These are phyloP conservation scores for Eueides isabella DNA, from an alignment of 1,140 invertebrate species.

Conservation along the genomic window DNA sequence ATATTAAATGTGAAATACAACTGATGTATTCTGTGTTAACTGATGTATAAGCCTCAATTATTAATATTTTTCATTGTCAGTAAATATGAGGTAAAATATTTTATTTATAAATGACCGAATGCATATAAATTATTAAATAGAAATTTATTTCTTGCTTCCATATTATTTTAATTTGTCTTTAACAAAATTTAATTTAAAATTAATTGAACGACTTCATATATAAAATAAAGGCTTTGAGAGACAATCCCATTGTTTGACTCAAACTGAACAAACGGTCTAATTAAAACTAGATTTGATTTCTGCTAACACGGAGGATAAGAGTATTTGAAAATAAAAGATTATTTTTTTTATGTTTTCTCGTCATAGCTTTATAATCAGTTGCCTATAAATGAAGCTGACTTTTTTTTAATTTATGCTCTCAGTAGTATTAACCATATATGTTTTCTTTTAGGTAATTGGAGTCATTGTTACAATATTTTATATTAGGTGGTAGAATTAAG, in stretches of 20 bases:
- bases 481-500: no score
- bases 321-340: background rate
- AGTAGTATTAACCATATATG: background rate
- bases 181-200: constrained; percentile 7
- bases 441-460: no score
- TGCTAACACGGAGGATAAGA: background rate
- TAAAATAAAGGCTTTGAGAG: background rate
- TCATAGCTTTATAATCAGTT: background rate
- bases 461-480: no score
- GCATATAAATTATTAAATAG: no score
- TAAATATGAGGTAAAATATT: no score
- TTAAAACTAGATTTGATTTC: constrained; percentile 19
- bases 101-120: no score
- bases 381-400: background rate
- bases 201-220: constrained; percentile 3
- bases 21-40: no score
- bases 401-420: no score
- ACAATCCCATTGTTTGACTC: background rate
- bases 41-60: no score
- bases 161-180: constrained; percentile 1
- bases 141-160: background rate
- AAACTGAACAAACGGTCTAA: constrained; percentile 17
- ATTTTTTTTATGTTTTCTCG: background rate
- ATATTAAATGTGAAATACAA: no score
- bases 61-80: no score